Percentiles rank a stretch among this genome's conserved stretches.
These are phyloP conservation scores for Drusus annulatus DNA, from an alignment of 1,140 invertebrate genomes.

Conservation along the genomic window DNA sequence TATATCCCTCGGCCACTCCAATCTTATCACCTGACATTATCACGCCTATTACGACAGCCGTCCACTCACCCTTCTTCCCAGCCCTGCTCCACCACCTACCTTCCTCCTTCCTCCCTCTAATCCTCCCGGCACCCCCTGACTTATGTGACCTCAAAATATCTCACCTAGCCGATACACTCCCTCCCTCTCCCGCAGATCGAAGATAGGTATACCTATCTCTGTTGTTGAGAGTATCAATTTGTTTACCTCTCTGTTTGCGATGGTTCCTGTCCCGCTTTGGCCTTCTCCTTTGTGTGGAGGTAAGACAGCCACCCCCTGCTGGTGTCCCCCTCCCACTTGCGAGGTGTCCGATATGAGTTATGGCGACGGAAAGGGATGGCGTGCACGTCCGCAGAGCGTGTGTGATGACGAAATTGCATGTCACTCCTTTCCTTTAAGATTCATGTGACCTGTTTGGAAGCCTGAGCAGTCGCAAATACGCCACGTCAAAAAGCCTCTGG, in stretches of 20 bases:
- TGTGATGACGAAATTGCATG: slow-evolving; percentile 60
- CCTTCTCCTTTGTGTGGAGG: slow-evolving; percentile 33
- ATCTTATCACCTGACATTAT: slow-evolving; percentile 58
- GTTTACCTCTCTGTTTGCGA: slow-evolving; percentile 43
- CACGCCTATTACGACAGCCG: slow-evolving; percentile 47
- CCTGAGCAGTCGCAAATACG: slow-evolving; percentile 21
- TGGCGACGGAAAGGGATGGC: slow-evolving; percentile 58
- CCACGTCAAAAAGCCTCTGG: neutral
- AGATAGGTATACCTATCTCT: slow-evolving; percentile 30
- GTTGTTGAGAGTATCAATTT: slow-evolving; percentile 41
- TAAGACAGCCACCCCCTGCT: slow-evolving; percentile 27
- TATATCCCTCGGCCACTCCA: slow-evolving; percentile 54
- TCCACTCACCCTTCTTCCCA: slow-evolving; percentile 30
- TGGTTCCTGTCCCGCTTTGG: slow-evolving; percentile 27
- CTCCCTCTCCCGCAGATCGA: slow-evolving; percentile 12
- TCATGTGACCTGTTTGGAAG: slow-evolving; percentile 59
- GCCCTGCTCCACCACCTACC: neutral
- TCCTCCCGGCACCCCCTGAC: neutral
- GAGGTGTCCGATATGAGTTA: slow-evolving; percentile 59
- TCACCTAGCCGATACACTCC: slow-evolving; percentile 25
- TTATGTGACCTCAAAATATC: slow-evolving; percentile 37
- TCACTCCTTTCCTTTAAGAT: slow-evolving; percentile 58
- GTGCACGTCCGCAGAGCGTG: slow-evolving; percentile 57
- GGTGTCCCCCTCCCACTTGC: slow-evolving; percentile 45
- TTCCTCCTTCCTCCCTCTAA: neutral